Conservation (phyloP, 2,888 invertebrate species). For the Pyrgus malvae region DNA sequence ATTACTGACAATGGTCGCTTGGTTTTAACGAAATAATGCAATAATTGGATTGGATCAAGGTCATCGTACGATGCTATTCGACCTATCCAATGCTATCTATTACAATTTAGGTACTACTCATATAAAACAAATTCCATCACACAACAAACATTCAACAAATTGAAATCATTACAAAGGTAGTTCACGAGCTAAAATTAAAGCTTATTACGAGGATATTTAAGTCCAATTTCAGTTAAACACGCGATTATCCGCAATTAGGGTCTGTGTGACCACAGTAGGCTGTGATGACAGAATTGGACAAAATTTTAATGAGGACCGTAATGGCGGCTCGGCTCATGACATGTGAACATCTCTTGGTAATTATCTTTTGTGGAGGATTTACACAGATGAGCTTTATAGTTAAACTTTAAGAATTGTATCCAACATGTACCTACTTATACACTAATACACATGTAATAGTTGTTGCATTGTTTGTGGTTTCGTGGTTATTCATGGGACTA, state of each 20-base stretch:
- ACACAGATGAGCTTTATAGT: too few species aligned
- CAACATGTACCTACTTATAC: too few species aligned
- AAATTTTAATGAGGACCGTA: slow-evolving; percentile 54
- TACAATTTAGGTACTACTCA: neutral
- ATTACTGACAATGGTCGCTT: too few species aligned
- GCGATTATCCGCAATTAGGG: slow-evolving; percentile 50
- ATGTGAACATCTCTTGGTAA: slow-evolving; percentile 49
- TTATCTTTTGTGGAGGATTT: slow-evolving; percentile 32
- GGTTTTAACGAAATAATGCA: too few species aligned
- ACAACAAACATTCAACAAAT: slow-evolving; percentile 6
- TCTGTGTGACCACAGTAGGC: slow-evolving; percentile 20
- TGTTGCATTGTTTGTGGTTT: too few species aligned
- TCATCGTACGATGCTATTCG: too few species aligned
- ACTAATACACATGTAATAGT: too few species aligned
- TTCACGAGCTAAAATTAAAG: slow-evolving; percentile 2
- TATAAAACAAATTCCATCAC: neutral
- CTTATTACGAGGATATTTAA: slow-evolving; percentile 29
- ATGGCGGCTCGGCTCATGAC: slow-evolving; percentile 1
- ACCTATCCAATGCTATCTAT: too few species aligned
- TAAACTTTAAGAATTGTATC: too few species aligned
- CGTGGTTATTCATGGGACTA: too few species aligned
- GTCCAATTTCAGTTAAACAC: slow-evolving; percentile 30
- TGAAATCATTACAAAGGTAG: slow-evolving; percentile 19
- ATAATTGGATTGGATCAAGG: too few species aligned
- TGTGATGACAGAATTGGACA: slow-evolving; percentile 42